Conservation (phyloP, 2,113 vertebrate genomes). For the Silurus glanis region DNA sequence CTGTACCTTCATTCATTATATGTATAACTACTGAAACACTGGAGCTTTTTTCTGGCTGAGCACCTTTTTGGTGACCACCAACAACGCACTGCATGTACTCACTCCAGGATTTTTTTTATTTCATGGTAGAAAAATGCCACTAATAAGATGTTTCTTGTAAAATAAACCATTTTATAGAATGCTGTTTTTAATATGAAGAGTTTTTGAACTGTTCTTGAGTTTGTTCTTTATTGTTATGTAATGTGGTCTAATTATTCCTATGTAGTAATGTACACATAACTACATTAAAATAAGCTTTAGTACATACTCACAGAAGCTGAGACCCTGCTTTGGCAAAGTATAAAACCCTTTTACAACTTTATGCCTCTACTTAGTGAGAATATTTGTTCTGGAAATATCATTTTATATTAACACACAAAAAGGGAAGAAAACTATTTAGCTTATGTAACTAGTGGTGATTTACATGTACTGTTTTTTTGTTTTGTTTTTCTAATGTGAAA, state of each 20-base stretch:
- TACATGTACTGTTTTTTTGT: neutral
- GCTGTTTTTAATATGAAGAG: constrained; percentile 24
- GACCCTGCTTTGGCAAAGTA: neutral
- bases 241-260: neutral
- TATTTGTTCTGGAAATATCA: neutral
- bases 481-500: neutral
- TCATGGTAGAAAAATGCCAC: constrained; percentile 65
- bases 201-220: neutral
- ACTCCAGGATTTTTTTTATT: constrained; percentile 56
- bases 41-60: constrained; percentile 64
- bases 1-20: constrained; percentile 16
- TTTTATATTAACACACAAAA: neutral
- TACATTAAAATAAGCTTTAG: neutral
- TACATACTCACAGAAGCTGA: neutral
- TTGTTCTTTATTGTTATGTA: neutral
- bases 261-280: neutral
- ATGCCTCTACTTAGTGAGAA: neutral
- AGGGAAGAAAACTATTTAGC: neutral
- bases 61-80: constrained; percentile 56
- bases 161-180: constrained; percentile 64
- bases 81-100: constrained; percentile 49
- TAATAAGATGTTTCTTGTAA: constrained; percentile 65
- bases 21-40: constrained; percentile 49
- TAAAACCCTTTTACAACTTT: neutral
- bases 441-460: neutral